Percentiles rank a stretch among this genome's conserved stretches.
These are phyloP conservation scores for Sussaba pulchella DNA, from an alignment of 2,888 invertebrate genomes.

Conservation along the genomic window DNA sequence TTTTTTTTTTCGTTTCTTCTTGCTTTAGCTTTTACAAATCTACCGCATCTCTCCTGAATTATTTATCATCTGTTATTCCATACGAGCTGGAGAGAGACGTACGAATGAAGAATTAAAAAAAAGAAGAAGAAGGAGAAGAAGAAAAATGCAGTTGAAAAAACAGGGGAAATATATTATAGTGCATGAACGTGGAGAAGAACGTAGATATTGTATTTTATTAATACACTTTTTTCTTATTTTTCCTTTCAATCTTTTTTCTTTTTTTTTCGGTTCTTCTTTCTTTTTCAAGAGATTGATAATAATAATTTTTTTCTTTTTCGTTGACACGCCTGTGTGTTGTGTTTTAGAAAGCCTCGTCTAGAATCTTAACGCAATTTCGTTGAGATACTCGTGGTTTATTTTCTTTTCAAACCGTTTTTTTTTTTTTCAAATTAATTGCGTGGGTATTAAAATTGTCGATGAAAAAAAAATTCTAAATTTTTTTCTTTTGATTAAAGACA, in stretches of 20 bases:
- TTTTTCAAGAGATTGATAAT: constrained; percentile 41
- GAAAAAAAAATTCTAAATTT: not conserved
- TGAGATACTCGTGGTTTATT: not conserved
- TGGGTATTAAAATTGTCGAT: not conserved
- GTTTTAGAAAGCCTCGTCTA: constrained; percentile 3
- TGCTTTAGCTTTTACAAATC: too few relatives aligned
- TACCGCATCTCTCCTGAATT: too few relatives aligned
- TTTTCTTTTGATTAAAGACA: constrained; percentile 13
- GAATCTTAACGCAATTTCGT: constrained; percentile 1
- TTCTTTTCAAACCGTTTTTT: not conserved
- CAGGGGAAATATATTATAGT: constrained; percentile 67
- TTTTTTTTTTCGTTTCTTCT: too few relatives aligned
- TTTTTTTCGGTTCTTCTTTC: constrained; percentile 46
- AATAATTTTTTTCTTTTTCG: constrained; percentile 27
- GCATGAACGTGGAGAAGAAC: constrained; percentile 77
- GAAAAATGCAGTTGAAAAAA: constrained; percentile 54
- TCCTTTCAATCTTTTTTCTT: constrained; percentile 31
- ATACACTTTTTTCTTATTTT: constrained; percentile 71
- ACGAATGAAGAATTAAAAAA: too few relatives aligned
- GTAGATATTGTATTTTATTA: constrained; percentile 80
- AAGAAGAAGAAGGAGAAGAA: not conserved
- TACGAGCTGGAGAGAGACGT: too few relatives aligned
- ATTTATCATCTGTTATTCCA: too few relatives aligned
- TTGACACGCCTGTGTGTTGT: constrained; percentile 58
- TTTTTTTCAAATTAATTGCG: not conserved